These are phyloP conservation scores for Karalla daura DNA, from an alignment of 2,797 vertebrate genomes.

Conservation along the genomic window DNA sequence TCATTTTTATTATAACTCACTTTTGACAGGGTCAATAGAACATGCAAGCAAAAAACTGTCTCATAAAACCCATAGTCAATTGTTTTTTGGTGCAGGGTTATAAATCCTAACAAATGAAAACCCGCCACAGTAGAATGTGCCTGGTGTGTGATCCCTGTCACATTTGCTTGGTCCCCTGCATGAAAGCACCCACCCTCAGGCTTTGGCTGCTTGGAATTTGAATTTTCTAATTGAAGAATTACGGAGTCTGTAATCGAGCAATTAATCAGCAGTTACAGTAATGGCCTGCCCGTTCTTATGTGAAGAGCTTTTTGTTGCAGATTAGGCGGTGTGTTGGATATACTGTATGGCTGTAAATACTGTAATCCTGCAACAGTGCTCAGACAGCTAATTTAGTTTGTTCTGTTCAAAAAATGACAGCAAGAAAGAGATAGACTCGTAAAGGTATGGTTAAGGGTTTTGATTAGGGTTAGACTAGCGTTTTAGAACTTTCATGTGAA, in stretches of 20 bases:
- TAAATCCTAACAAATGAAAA: slow-evolving; percentile 58
- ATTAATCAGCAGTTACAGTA: slow-evolving; percentile 81
- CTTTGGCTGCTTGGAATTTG: slow-evolving; percentile 61
- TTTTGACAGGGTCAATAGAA: background rate
- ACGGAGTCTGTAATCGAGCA: slow-evolving; percentile 77
- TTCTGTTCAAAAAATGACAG: slow-evolving; percentile 7
- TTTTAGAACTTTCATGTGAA: too few species aligned
- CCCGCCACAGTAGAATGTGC: slow-evolving; percentile 29
- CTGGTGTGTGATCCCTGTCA: slow-evolving; percentile 64
- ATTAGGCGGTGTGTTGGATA: slow-evolving; percentile 36
- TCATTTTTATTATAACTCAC: background rate
- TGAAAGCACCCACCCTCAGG: slow-evolving; percentile 59
- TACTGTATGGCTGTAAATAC: slow-evolving; percentile 15
- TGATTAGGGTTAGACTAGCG: too few species aligned
- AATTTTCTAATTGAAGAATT: slow-evolving; percentile 80
- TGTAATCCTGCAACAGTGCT: slow-evolving; percentile 28
- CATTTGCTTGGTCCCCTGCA: slow-evolving; percentile 39
- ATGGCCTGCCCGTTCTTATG: slow-evolving; percentile 57
- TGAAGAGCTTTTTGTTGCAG: slow-evolving; percentile 52
- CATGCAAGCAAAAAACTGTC: slow-evolving; percentile 7
- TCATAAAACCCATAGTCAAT: background rate
- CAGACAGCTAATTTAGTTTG: background rate
- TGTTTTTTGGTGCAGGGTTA: slow-evolving; percentile 25
- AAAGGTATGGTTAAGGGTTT: too few species aligned
- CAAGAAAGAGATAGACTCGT: too few species aligned